Percentiles rank a stretch among this genome's conserved stretches.
These are phyloP conservation scores for Halictus quadricinctus DNA, from an alignment of 2,888 invertebrate species.

Conservation along the genomic window DNA sequence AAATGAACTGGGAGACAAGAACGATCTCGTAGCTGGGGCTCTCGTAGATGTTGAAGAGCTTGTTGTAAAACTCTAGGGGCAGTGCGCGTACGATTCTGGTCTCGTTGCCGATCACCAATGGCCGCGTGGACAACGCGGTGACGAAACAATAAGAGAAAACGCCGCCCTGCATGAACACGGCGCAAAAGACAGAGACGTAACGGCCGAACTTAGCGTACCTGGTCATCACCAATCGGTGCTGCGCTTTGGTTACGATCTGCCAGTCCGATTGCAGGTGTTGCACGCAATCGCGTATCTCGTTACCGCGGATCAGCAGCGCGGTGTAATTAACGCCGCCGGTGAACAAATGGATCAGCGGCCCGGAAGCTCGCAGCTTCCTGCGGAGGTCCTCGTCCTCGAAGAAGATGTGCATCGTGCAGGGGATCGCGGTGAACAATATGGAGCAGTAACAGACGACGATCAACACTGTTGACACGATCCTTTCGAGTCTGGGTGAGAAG, in stretches of 20 bases:
- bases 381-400: constrained; percentile 51
- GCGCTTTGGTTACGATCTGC: constrained; percentile 36
- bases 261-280: constrained; percentile 68
- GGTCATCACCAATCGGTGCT: constrained; percentile 66
- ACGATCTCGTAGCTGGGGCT: constrained; percentile 65
- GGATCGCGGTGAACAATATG: constrained; percentile 63
- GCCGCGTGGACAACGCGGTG: neutral
- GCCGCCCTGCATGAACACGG: constrained; percentile 51
- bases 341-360: constrained; percentile 69
- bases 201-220: constrained; percentile 65
- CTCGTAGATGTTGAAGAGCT: constrained; percentile 46
- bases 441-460: constrained; percentile 43
- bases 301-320: constrained; percentile 59
- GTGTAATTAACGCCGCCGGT: constrained; percentile 70
- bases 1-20: constrained; percentile 55
- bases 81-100: constrained; percentile 43
- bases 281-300: constrained; percentile 65
- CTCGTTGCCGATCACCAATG: constrained; percentile 48
- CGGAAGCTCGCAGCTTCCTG: constrained; percentile 56
- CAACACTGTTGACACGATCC: constrained; percentile 10
- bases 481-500: constrained; percentile 14
- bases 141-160: constrained; percentile 45
- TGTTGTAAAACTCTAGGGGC: constrained; percentile 58
- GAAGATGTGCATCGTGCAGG: constrained; percentile 60
- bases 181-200: constrained; percentile 50